Evolutionary conservation across 2,797 vertebrate genomes (phyloP).

Genomic region (Amblyraja radiata): DNA sequence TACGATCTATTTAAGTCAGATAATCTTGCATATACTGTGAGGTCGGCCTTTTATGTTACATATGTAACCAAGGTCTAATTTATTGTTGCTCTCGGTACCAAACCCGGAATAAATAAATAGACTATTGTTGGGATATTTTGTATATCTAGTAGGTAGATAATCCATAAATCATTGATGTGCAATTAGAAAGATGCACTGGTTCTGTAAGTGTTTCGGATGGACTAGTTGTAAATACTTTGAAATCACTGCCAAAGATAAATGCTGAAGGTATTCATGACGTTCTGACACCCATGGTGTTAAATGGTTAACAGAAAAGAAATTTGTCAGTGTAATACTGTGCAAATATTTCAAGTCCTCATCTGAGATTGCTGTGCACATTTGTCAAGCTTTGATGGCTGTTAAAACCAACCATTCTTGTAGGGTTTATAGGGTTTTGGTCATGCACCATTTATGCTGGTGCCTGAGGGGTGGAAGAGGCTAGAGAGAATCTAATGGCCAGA

Average conservation of each 20-base stretch:
- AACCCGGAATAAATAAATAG: too few species aligned
- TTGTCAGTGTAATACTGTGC: neutral
- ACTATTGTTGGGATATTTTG: neutral
- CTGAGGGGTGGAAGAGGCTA: neutral
- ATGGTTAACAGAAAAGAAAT: neutral
- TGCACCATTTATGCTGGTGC: neutral
- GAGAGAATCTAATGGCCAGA: neutral
- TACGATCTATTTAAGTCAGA: neutral
- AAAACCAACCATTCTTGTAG: neutral
- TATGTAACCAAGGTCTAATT: too few species aligned
- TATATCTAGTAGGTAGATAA: neutral
- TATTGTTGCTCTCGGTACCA: too few species aligned
- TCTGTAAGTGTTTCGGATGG: neutral
- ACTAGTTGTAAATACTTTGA: neutral
- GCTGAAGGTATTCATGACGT: conserved; percentile 9
- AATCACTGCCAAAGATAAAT: neutral
- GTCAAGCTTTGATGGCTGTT: neutral
- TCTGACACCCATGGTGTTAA: neutral
- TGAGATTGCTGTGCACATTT: neutral
- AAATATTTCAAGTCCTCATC: neutral
- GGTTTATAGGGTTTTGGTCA: neutral
- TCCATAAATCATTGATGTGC: neutral
- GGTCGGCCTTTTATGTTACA: neutral
- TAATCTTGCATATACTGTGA: neutral
- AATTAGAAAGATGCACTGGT: neutral